Evolutionary conservation across 2,888 invertebrate genomes (phyloP), one percentile per base, ranked within the genome.

Genomic region (Dimorphilus gyrociliatus): DNA sequence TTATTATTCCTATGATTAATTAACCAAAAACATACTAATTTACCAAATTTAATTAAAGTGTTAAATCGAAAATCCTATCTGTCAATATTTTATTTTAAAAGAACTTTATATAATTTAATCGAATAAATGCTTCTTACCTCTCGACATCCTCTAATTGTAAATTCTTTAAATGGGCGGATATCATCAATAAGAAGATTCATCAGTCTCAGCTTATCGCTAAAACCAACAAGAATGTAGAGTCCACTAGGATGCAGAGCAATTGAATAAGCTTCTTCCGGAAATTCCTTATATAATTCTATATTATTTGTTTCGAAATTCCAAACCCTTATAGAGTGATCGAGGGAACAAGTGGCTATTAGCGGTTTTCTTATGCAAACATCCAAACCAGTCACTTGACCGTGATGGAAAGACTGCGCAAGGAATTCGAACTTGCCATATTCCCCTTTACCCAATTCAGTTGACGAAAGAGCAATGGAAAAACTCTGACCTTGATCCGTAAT

Each of bases 321-420:
- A 26, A 90, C 72, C 30, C 84, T 71, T 28, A 90, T 72, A 21
- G 81, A 81, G 43, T 80, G 73, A 58, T 90, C 90, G 27, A 71
- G 65, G 25, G 79, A 78, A 31, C 64, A 69, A 1, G 88, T 86
- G 64, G 86, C 76, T 38, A 86, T 74, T 32, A 86, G 74, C 0
- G 86, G 79, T 55, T 86, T 86, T 76, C 88, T 81, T 1, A 77
- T 72, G 51, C 88, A 86, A 42, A 81, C 70, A 2, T 82, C 78
- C 19, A 90, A 62, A 3, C 76, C 75, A 24, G 76, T 74, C 25
- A 90, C 78, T 7, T 75, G 69, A 0, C 79, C 82, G 37, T 77
- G 76, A 57, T 90, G 90, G 41, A 62, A 59, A 4, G 33, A 16
- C 26, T 37, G 38, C 8, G 52, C 49, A 27, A 63, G 39, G 4